These are phyloP conservation scores for Bubalus kerabau DNA, from an alignment of 2,113 vertebrate genomes.

Conservation along the genomic window DNA sequence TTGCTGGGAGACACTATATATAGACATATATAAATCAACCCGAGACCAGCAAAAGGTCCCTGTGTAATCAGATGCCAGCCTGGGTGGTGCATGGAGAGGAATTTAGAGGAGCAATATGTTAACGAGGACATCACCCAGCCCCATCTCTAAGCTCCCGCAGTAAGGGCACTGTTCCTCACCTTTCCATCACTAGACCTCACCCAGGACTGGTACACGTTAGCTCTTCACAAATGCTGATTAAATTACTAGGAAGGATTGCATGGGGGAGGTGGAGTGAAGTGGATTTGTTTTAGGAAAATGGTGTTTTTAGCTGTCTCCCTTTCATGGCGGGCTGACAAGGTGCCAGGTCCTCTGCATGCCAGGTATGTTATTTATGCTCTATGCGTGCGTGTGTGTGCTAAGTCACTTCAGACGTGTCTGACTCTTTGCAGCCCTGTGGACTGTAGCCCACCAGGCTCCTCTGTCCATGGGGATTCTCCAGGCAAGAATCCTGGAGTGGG, in stretches of 20 bases:
- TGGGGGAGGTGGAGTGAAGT: background rate
- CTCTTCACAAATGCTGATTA: background rate
- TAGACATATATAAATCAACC: slow-evolving; percentile 38
- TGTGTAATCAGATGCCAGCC: slow-evolving; percentile 37
- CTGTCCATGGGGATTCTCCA: background rate
- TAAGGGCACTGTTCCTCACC: background rate
- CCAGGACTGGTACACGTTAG: background rate
- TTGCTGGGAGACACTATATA: background rate
- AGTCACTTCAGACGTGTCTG: background rate
- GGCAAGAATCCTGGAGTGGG: background rate
- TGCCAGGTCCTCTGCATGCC: background rate
- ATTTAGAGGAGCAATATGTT: background rate
- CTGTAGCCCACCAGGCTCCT: background rate
- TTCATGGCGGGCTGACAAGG: rapidly evolving
- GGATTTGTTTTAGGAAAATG: background rate
- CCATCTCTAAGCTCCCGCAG: background rate
- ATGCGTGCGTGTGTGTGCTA: rapidly evolving
- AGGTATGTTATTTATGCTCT: background rate
- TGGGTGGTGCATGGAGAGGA: background rate
- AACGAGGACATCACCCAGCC: background rate
- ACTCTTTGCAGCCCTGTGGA: background rate
- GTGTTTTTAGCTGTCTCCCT: background rate
- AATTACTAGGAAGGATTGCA: background rate
- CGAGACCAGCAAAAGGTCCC: slow-evolving; percentile 40
- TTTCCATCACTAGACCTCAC: background rate